phyloP scores from a whole-genome alignment of 2,113 vertebrate genomes.

The Lontra canadensis region DNA sequence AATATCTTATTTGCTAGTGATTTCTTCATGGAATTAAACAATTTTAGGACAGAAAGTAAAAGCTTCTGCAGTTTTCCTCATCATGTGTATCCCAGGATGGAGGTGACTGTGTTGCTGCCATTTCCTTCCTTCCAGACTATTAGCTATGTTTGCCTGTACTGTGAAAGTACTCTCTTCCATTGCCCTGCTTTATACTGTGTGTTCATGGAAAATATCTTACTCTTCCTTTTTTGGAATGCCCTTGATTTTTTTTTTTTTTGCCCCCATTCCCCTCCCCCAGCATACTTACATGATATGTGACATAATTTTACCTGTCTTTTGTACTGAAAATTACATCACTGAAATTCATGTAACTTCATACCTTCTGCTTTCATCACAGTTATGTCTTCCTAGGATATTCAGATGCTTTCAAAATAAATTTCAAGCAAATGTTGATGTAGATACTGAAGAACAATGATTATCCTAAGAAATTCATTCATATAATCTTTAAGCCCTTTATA shows the following conservation, averaged over 20 bases:
- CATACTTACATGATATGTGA: not conserved
- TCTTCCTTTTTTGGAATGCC: not conserved
- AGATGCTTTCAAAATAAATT: not conserved
- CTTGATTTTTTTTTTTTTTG: not conserved
- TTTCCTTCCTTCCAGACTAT: not conserved
- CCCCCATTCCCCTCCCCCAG: not conserved
- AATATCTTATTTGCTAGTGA: not conserved
- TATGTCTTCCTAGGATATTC: not conserved
- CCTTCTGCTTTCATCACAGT: not conserved
- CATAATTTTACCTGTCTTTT: not conserved
- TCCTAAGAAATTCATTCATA: not conserved
- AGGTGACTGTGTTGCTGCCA: not conserved
- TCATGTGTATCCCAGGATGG: accelerated
- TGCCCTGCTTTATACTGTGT: not conserved
- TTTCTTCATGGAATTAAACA: not conserved
- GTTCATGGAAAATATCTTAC: not conserved
- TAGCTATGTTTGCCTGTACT: not conserved
- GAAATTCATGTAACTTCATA: not conserved
- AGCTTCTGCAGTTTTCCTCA: not conserved
- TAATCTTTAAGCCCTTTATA: not conserved
- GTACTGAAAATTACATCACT: not conserved
- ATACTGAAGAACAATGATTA: not conserved
- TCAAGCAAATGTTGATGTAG: not conserved
- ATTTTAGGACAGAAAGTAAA: not conserved
- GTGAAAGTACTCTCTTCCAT: accelerated